Evolutionary conservation across 2,113 vertebrate genomes (phyloP).

Genomic region (Maccullochella peelii): DNA sequence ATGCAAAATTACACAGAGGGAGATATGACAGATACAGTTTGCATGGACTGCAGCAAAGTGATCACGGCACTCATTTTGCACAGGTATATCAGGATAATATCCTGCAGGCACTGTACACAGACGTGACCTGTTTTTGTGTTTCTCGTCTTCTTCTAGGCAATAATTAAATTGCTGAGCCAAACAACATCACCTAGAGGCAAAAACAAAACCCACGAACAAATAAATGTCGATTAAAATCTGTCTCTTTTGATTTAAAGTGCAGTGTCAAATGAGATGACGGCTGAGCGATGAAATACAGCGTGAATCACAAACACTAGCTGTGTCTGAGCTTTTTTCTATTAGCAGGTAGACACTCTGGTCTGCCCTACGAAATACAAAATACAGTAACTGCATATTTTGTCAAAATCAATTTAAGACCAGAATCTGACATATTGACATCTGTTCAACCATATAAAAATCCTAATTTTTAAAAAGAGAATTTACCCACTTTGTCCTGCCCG

Average conservation of each 20-base stretch:
- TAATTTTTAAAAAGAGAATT: no score
- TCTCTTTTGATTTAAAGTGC: neutral
- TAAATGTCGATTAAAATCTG: constrained; percentile 28
- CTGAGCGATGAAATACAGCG: neutral
- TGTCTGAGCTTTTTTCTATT: neutral
- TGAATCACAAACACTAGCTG: neutral
- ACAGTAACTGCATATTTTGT: no score
- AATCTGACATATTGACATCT: neutral
- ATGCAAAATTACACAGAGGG: constrained; percentile 20
- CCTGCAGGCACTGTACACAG: constrained; percentile 21
- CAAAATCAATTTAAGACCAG: neutral
- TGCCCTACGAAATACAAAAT: no score
- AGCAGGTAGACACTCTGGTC: neutral
- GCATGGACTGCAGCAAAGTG: constrained; percentile 25
- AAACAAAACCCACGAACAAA: constrained; percentile 29
- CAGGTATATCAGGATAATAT: constrained; percentile 34
- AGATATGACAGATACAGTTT: constrained; percentile 46
- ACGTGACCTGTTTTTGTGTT: constrained; percentile 29
- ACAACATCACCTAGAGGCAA: constrained; percentile 17
- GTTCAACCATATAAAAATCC: no score
- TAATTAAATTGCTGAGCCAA: constrained; percentile 39
- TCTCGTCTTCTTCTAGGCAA: constrained; percentile 12
- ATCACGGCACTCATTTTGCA: constrained; percentile 29
- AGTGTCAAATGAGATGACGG: neutral
- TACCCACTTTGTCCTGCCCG: neutral